Evolutionary conservation across 2,797 vertebrate species (phyloP).

Genomic region (Neopelma chrysocephalum): DNA sequence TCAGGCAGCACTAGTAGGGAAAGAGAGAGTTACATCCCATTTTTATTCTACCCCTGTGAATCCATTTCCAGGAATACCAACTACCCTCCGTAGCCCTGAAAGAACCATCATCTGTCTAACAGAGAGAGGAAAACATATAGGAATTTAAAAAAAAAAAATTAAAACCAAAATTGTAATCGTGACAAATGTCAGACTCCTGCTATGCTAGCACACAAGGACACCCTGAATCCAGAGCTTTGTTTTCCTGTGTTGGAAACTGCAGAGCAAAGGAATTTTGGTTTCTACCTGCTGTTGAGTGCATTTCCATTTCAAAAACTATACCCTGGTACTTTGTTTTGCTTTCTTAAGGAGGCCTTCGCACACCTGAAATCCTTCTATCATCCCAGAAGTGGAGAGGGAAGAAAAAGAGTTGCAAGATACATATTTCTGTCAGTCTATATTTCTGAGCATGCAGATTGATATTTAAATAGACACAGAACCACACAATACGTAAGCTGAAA

Average conservation of each 20-base stretch:
- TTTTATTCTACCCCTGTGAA: neutral
- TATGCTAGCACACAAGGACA: neutral
- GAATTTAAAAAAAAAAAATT: neutral
- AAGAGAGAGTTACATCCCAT: neutral
- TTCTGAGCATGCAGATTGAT: neutral
- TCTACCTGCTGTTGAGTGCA: neutral
- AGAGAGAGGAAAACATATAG: neutral
- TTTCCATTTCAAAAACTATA: conserved; percentile 39
- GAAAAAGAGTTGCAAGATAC: neutral
- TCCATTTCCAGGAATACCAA: neutral
- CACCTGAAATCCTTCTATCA: neutral
- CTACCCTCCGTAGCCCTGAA: neutral
- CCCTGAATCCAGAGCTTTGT: neutral
- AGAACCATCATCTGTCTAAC: neutral
- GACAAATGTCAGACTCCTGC: neutral
- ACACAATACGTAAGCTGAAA: neutral
- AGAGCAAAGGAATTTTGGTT: neutral
- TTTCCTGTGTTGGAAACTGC: neutral
- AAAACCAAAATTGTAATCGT: neutral
- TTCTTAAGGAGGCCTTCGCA: neutral
- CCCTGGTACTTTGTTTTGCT: neutral
- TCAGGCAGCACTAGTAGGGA: neutral
- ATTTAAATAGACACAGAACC: neutral
- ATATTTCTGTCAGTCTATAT: neutral
- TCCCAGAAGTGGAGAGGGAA: neutral